Evolutionary conservation across 2,888 invertebrate genomes (phyloP).

Genomic region (Ypsolopha scabrella): DNA sequence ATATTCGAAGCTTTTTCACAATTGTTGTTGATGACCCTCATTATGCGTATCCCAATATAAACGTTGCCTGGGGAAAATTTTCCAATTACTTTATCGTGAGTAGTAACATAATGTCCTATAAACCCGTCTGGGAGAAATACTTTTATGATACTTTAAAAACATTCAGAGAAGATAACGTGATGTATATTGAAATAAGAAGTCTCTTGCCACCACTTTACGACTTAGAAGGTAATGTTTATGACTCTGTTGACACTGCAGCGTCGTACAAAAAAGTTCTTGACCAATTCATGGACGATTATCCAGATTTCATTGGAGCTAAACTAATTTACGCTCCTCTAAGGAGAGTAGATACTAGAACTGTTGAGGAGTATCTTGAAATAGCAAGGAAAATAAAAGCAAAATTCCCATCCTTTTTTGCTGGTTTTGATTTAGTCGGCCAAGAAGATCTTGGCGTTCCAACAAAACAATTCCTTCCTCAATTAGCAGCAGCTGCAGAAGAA

Average conservation of each 20-base stretch:
- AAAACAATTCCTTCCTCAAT: constrained; percentile 65
- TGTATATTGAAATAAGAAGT: constrained; percentile 77
- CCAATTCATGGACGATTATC: constrained; percentile 68
- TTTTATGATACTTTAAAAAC: constrained; percentile 74
- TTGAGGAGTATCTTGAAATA: constrained; percentile 57
- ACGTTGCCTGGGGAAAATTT: constrained; percentile 73
- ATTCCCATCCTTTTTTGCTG: constrained; percentile 78
- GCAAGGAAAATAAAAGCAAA: constrained; percentile 48
- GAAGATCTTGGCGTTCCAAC: constrained; percentile 79
- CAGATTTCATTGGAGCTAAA: constrained; percentile 76
- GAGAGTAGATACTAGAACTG: constrained; percentile 35
- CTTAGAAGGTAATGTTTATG: constrained; percentile 70
- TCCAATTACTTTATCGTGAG: constrained; percentile 64
- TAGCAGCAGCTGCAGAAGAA: constrained; percentile 54
- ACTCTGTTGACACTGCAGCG: constrained; percentile 61
- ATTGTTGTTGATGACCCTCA: constrained; percentile 61
- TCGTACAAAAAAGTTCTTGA: constrained; percentile 68
- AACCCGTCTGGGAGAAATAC: constrained; percentile 75
- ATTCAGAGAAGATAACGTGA: constrained; percentile 75
- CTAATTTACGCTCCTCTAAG: constrained; percentile 77
- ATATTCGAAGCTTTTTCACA: constrained; percentile 63
- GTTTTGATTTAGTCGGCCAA: constrained; percentile 86
- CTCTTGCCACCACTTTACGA: constrained; percentile 75
- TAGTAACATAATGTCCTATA: constrained; percentile 67
- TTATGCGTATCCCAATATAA: constrained; percentile 60